Evolutionary conservation across 2,797 vertebrate genomes (phyloP).

Genomic region (Anguilla obscura): DNA sequence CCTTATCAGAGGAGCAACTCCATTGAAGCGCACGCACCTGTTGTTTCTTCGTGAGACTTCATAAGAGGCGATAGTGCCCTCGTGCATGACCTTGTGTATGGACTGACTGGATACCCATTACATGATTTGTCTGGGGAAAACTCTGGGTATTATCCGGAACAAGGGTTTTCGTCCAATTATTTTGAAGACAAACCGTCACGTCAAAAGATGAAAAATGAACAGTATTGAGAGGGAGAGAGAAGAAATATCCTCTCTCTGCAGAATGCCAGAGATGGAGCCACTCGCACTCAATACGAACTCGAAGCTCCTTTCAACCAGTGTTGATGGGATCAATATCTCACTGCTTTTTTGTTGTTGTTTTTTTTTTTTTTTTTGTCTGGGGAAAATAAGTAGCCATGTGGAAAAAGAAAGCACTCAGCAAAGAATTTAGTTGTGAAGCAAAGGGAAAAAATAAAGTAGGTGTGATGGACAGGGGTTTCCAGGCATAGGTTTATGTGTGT

Average conservation of each 20-base stretch:
- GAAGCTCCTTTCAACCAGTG: not conserved
- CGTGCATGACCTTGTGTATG: not conserved
- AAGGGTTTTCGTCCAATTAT: slow-evolving; percentile 25
- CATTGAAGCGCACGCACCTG: not conserved
- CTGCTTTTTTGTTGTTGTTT: slow-evolving; percentile 34
- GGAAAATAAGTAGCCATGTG: slow-evolving; percentile 20
- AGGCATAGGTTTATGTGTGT: slow-evolving; percentile 4
- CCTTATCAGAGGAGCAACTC: not conserved
- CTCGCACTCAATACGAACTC: not conserved
- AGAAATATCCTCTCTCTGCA: slow-evolving; percentile 11
- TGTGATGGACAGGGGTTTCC: slow-evolving; percentile 11
- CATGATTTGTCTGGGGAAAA: slow-evolving; percentile 13
- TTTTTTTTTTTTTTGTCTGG: slow-evolving; percentile 49
- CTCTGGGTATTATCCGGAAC: slow-evolving; percentile 13
- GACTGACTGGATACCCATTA: slow-evolving; percentile 9
- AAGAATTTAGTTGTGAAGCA: slow-evolving; percentile 9
- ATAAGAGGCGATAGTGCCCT: not conserved
- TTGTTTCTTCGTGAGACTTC: not conserved
- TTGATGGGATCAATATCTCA: slow-evolving; percentile 38
- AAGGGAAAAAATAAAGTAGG: slow-evolving; percentile 5
- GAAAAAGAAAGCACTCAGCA: slow-evolving; percentile 22
- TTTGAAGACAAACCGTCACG: slow-evolving; percentile 26
- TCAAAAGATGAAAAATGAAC: slow-evolving; percentile 25
- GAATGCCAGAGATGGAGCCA: slow-evolving; percentile 14
- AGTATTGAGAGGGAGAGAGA: slow-evolving; percentile 1